A percentile compares a stretch with the other conserved stretches of the same genome.
Conservation (phyloP, 2,888 invertebrate genomes). For the Hymenopus coronatus region DNA sequence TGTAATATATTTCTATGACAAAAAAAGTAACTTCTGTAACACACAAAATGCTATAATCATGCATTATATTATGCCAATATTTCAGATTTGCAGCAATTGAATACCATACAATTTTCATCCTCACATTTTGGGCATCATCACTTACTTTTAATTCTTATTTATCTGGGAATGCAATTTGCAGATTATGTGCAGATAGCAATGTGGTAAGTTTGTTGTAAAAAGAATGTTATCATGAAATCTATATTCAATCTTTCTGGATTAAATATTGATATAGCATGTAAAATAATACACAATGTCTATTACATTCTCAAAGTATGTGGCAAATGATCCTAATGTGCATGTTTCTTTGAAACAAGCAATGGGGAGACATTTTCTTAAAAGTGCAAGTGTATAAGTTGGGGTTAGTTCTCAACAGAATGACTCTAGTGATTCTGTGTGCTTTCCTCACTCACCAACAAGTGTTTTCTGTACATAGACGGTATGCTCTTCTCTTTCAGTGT, state of each 20-base stretch:
- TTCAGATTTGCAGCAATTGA: not conserved
- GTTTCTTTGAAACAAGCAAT: not conserved
- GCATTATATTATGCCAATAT: not conserved
- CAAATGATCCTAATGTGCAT: not conserved
- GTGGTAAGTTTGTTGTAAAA: too few species aligned
- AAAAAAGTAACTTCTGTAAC: not conserved
- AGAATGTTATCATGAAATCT: too few species aligned
- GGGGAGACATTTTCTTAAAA: not conserved
- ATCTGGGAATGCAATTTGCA: too few species aligned
- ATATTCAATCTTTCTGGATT: not conserved
- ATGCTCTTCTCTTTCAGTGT: not conserved
- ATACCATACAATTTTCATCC: not conserved
- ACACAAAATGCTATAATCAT: not conserved
- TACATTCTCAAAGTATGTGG: not conserved
- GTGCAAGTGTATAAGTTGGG: not conserved
- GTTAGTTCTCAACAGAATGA: not conserved
- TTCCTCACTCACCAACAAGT: not conserved
- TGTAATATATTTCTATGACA: not conserved
- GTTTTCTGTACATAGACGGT: not conserved
- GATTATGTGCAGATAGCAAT: too few species aligned
- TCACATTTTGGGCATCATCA: not conserved
- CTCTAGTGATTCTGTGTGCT: not conserved
- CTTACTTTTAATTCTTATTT: too few species aligned
- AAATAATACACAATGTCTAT: not conserved
- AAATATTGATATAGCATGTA: not conserved